Evolutionary conservation across 64 coral and sea anemone species (phyloP).

Genomic region (Montipora capricornis): DNA sequence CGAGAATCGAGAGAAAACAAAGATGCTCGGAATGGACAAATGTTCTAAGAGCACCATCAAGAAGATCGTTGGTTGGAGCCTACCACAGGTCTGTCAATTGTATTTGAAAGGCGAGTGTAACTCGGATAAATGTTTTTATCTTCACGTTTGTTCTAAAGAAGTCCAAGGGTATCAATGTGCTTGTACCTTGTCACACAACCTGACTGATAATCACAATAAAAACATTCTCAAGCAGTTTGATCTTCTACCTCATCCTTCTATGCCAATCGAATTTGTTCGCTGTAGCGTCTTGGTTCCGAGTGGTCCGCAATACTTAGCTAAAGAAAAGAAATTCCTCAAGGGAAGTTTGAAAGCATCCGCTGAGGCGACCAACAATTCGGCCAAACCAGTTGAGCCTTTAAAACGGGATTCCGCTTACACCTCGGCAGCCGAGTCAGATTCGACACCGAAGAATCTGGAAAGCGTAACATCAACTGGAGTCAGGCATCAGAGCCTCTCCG

Average conservation of each 20-base stretch:
- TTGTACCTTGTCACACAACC: slow-evolving; percentile 14
- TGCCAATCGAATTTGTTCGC: slow-evolving; percentile 15
- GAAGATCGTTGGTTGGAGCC: slow-evolving; percentile 30
- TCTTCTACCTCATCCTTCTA: slow-evolving; percentile 15
- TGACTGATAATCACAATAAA: slow-evolving; percentile 22
- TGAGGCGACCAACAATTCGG: neutral
- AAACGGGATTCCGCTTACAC: neutral
- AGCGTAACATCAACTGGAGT: too few relatives aligned
- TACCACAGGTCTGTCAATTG: slow-evolving; percentile 56
- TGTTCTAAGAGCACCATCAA: neutral
- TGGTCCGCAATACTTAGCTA: neutral
- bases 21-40: slow-evolving; percentile 4
- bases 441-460: too few relatives aligned
- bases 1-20: slow-evolving; percentile 36
- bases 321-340: neutral
- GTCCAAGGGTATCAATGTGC: neutral
- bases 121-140: neutral
- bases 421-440: too few relatives aligned
- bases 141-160: slow-evolving; percentile 38
- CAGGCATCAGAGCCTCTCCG: neutral
- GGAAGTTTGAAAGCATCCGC: too few relatives aligned
- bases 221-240: slow-evolving; percentile 35
- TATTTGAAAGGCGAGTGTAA: slow-evolving; percentile 32
- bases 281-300: slow-evolving; percentile 1
- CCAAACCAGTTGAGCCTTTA: neutral